Conservation (phyloP, 2,113 vertebrate genomes). For the Damaliscus lunatus region DNA sequence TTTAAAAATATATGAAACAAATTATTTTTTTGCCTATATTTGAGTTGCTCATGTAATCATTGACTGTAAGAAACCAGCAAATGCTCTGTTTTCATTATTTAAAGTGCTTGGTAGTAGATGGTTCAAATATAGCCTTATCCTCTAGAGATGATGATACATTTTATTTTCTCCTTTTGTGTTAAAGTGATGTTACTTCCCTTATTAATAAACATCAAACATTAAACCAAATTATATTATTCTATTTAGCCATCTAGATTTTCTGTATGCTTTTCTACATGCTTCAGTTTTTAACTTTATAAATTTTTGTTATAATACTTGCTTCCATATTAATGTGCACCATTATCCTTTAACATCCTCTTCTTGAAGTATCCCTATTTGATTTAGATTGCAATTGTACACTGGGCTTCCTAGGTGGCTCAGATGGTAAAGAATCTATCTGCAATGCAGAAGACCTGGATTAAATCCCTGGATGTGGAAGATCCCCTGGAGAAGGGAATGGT, state of each 20-base stretch:
- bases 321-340: not conserved
- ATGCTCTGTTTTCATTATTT: not conserved
- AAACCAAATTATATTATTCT: not conserved
- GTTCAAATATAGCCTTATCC: not conserved
- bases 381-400: not conserved
- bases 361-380: not conserved
- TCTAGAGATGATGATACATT: not conserved
- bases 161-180: not conserved
- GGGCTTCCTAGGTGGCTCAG: not conserved
- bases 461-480: not conserved
- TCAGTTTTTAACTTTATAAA: not conserved
- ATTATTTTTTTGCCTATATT: not conserved
- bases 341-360: not conserved
- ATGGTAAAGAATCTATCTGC: not conserved
- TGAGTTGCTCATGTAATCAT: not conserved
- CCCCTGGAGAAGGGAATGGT: not conserved
- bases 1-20: not conserved
- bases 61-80: not conserved
- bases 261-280: not conserved
- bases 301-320: not conserved
- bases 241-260: not conserved
- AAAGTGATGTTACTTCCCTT: not conserved
- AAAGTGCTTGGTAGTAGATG: not conserved
- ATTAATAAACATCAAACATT: not conserved
- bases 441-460: not conserved